Base-by-base conservation (phyloP, 2,113 vertebrate genomes). In the Dipodomys merriami region DNA sequence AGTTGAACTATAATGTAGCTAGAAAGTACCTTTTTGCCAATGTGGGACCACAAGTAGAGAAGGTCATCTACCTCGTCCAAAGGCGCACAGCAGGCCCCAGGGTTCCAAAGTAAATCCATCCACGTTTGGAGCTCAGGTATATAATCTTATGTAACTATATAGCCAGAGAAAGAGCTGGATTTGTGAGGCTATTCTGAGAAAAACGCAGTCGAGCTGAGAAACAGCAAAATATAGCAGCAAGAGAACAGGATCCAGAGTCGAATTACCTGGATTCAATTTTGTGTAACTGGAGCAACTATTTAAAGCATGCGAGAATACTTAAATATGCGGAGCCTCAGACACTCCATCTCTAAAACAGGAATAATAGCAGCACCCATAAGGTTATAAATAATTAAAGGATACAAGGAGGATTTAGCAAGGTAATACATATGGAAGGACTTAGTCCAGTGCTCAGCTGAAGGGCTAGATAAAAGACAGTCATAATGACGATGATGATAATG, bases 251-350 rank as follows among this genome's bases (percentile, higher is more conserved):
- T 53, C 22, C 16, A 30, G 60, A 39, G 64, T 73, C 90, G 46
- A 87, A 64, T 65, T 76, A 90, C 64, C 78, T 82, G 62, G 8
- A 77, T 82, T 72, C 78, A 84, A 44, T 78, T 87, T 69, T 87
- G 33, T 68, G 57, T 84, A 27, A 76, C 35, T 29, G 33, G 53
- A 90, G 30, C 57, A 86, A 80, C 72, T 93, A 81, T 79, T 89
- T 35, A 91, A 91, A 90, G 65, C 49, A 44, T 19, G 78, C 68
- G 64, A 80, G 35, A 90, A 57, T 73, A 78, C 64, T 67, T 64
- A 76, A 83, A 71, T 91, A 76, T 7, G 13, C 62, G 7, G 15
- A 88, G 11, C 27, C 23, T 86, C 72, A 77, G 72, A 76, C 30
- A 27, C 68, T 86, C 76, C 67, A 83, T 89, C 92, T 73, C 76